A percentile compares a stretch with the other conserved stretches of the same genome.
Conservation (phyloP, 2,113 vertebrate species). For the Gallinago undulata region DNA sequence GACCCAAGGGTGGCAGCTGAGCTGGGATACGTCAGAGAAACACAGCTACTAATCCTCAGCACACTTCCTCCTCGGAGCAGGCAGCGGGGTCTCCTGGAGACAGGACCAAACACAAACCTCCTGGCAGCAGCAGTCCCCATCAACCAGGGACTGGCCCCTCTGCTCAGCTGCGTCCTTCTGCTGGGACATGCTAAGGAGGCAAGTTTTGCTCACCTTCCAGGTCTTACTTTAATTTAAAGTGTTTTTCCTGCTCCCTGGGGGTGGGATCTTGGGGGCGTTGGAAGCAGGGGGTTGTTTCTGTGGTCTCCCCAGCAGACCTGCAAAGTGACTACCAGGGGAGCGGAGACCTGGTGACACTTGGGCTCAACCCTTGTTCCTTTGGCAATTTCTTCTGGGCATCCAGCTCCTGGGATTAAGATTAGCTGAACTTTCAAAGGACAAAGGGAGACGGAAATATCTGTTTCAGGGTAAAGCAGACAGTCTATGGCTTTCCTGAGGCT, state of each 20-base stretch:
- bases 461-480: not conserved
- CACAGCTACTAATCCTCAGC: not conserved
- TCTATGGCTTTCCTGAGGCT: not conserved
- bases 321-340: not conserved
- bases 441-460: not conserved
- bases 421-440: not conserved
- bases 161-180: not conserved
- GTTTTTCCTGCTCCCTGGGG: not conserved
- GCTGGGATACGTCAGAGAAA: not conserved
- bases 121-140: not conserved
- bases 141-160: not conserved
- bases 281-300: not conserved
- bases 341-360: fast-evolving
- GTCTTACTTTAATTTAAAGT: not conserved
- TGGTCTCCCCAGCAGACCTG: not conserved
- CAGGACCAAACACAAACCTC: constrained; percentile 64
- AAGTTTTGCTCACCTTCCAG: constrained; percentile 23
- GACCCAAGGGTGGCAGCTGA: fast-evolving
- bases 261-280: not conserved
- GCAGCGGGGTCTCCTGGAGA: constrained; percentile 72
- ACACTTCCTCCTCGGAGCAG: constrained; percentile 13
- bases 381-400: not conserved
- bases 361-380: not conserved
- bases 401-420: fast-evolving
- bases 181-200: constrained; percentile 43